phyloP scores from a whole-genome alignment of 2,113 vertebrate species.

The Rhadina sibilatrix region DNA sequence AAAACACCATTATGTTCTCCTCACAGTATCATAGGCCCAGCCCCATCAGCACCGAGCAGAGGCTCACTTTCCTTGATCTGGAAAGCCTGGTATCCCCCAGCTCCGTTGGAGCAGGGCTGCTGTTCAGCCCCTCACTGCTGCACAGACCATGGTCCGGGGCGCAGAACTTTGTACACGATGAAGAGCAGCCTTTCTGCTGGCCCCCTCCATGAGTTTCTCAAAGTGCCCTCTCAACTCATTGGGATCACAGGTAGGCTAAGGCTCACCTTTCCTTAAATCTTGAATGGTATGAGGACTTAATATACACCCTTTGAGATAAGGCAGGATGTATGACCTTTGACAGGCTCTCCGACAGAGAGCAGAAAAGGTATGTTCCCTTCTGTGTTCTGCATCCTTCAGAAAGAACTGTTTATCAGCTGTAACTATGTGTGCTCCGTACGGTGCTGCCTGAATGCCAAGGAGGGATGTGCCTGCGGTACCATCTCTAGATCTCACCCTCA shows the following conservation, averaged over 20 bases:
- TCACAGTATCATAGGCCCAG: background rate
- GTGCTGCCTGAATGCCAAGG: background rate
- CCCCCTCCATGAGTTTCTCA: background rate
- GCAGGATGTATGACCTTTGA: background rate
- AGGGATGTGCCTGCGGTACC: background rate
- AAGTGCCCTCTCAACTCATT: background rate
- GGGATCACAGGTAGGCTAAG: background rate
- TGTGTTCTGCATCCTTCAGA: background rate
- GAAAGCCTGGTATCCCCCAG: background rate
- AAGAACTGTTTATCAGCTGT: background rate
- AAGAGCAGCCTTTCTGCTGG: background rate
- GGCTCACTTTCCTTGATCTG: background rate
- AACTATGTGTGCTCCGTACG: fast-evolving
- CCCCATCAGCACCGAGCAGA: background rate
- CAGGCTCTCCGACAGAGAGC: background rate
- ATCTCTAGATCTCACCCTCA: background rate
- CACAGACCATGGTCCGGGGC: fast-evolving
- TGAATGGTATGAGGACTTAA: background rate
- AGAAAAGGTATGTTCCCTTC: background rate
- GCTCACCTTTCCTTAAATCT: background rate
- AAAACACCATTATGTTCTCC: background rate
- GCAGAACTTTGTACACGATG: background rate
- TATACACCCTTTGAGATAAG: background rate
- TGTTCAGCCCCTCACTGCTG: background rate
- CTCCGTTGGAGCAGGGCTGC: background rate